Conservation (phyloP, 2,797 vertebrate species). For the Typhlichthys subterraneus region DNA sequence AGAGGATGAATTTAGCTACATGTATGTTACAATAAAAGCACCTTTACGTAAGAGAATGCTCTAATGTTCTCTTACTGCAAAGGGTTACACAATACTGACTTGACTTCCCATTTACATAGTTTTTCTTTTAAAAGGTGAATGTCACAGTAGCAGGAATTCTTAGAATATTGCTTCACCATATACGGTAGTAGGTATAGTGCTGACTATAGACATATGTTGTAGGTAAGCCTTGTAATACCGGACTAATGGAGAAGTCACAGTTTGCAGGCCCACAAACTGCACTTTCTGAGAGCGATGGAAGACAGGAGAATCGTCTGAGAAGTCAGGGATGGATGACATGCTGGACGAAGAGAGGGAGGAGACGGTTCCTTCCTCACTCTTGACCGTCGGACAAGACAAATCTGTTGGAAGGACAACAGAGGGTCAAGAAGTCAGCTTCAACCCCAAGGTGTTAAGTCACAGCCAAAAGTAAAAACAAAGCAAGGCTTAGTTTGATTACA, state of each 20-base stretch:
- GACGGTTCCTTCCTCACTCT: conserved; percentile 35
- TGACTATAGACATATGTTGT: too few species aligned
- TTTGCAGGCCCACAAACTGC: conserved; percentile 85
- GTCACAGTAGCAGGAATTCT: too few species aligned
- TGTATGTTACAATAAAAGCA: too few species aligned
- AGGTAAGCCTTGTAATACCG: conserved; percentile 49
- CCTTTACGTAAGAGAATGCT: too few species aligned
- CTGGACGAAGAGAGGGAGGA: conserved; percentile 47
- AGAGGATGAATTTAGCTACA: too few species aligned
- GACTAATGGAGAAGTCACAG: conserved; percentile 82
- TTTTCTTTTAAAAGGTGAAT: too few species aligned
- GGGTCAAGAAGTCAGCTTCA: not conserved
- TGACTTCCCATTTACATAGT: too few species aligned
- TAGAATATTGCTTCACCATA: too few species aligned
- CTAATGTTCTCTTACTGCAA: too few species aligned
- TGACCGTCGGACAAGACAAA: conserved; percentile 27
- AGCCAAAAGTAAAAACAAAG: too few species aligned
- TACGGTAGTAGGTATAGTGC: too few species aligned
- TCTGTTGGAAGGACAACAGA: conserved; percentile 24
- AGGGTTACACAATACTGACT: too few species aligned
- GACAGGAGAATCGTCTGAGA: conserved; percentile 74
- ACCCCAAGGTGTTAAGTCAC: not conserved
- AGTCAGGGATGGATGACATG: conserved; percentile 30
- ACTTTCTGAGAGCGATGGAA: conserved; percentile 70
- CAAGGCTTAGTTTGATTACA: not conserved